Evolutionary conservation across 1,140 invertebrate genomes (phyloP), one percentile per base, ranked within the genome.

Genomic region (Drosophila lowei): DNA sequence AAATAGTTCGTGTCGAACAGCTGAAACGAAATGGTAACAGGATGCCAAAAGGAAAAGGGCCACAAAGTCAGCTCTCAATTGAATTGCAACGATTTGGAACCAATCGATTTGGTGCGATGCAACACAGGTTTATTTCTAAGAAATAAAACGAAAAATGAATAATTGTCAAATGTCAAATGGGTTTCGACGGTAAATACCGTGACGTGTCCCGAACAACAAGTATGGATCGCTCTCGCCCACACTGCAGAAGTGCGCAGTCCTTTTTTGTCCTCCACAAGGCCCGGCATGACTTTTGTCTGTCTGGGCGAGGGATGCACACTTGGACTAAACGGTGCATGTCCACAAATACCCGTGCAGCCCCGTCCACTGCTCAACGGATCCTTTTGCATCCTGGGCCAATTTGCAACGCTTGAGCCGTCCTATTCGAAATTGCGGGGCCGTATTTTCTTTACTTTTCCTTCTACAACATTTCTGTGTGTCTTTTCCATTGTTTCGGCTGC

Each of bases 31-130:
- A 78, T 58, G 64, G 38, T 38, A 76, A 77, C 41, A 76, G 59
- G 64, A 70, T 68, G 59, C 52, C 47, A 67, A 68, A 56, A 68
- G 48, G 63, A 42, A 18, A 61, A 38, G 43, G 41, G 48, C 44
- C 57, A 52, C 8, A 41, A 48, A 34, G 9, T 34, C 42, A 25
- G 49, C 71, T 75, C 25, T 28, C 75, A 88, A 88, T 88, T 88
- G 46, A 88, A 88, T 79, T 65, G 44, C 79, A 83, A 52, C 83
- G 84, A 83, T 58, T 88, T 79, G 83, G 83, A 88, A 88, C 83
- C 44, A 88, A 88, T 88, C 68, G 84, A 88, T 88, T 88, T 68
- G 62, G 18, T 41, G 21, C 49, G 56, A 64, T 46, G 23, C 72
- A 54, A 50, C 60, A 48, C 50, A 54, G 9, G 47, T 88, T 86